Base-by-base conservation (phyloP, 1,140 invertebrate genomes). In the Drosophila kohkoa region DNA sequence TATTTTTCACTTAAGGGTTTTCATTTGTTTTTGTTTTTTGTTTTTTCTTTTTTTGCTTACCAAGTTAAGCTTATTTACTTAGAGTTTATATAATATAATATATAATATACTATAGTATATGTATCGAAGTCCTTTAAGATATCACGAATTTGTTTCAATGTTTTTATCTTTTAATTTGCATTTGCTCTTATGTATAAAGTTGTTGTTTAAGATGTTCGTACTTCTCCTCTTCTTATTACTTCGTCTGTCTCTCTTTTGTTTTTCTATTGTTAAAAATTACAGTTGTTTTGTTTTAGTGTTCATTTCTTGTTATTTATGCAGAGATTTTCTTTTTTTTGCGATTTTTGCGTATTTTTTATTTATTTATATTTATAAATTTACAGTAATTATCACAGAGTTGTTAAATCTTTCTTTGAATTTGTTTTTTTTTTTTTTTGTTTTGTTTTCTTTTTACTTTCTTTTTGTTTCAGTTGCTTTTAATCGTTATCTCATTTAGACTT, bases 91-190 rank as follows among this genome's bases (percentile, higher is more conserved):
- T 80, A 82, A 86, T 86, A 86, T 92, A 92, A 88, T 90, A 90
- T 91, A 91, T 92, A 90, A 86, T 88, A 90, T 91, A 91, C 91
- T 92, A 92, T 92, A 92, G 90, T 92, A 92, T 92, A 92, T 92
- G 91, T 92, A 92, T 92, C 91, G 91, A 92, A 92, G 91, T 92
- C 91, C 91, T 92, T 92, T 92, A 92, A 92, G 91, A 92, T 92
- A 92, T 92, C 91, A 92, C 91, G 91, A 92, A 92, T 92, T 92
- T 92, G 91, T 92, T 92, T 92, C 91, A 92, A 92, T 92, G 91
- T 92, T 92, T 92, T 92, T 91, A 86, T 90, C 74, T 86, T 92
- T 92, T 92, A 73, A 78, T 91, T 91, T 91, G 81, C 83, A 86
- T 91, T 91, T 89, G 79, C 83, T 88, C 83, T 91, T 91, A 91